Base-by-base conservation (phyloP, 1,140 invertebrate genomes). In the Dufourea novaeangliae region DNA sequence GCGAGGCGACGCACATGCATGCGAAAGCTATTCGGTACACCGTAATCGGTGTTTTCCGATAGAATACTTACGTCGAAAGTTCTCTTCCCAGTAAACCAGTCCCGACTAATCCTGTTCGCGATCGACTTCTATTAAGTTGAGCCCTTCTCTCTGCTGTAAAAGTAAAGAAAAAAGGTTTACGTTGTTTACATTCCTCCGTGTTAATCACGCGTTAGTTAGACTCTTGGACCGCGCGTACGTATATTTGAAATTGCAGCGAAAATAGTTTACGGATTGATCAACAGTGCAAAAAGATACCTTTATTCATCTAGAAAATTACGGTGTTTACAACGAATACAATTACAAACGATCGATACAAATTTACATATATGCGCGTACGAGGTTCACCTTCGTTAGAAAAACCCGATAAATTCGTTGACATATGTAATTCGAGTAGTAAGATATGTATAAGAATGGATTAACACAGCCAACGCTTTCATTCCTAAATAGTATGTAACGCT, bases 61-160 rank as follows among this genome's bases (percentile, higher is more conserved):
- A 5, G 27, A 27, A 76, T 76, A 92, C 92, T 93, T 90, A 94
- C 94, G 93, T 94, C 61, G 93, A 93, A 82, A 94, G 90, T 92
- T 94, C 94, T 90, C 94, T 92, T 76, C 93, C 94, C 50, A 93
- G 88, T 61, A 93, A 90, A 70, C 93, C 93, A 71, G 90, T 88
- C 82, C 94, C 94, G 70, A 95, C 94, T 52, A 96, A 93, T 63
- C 96, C 96, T 50, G 96, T 96, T 80, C 97, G 93, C 8, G 97
- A 97, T 77, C 97, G 92, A 86, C 96, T 97, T 82, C 97, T 92
- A 88, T 97, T 97, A 74, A 98, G 91, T 91, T 97, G 97, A 22
- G 97, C 97, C 90, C 97, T 93, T 90, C 96, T 93, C 92, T 98
- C 97, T 89, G 96, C 97, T 97, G 89, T 46, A 93, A 93, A 93